These are phyloP conservation scores for Lasioglossum calceatum DNA, from an alignment of 2,888 invertebrate species.

Conservation along the genomic window DNA sequence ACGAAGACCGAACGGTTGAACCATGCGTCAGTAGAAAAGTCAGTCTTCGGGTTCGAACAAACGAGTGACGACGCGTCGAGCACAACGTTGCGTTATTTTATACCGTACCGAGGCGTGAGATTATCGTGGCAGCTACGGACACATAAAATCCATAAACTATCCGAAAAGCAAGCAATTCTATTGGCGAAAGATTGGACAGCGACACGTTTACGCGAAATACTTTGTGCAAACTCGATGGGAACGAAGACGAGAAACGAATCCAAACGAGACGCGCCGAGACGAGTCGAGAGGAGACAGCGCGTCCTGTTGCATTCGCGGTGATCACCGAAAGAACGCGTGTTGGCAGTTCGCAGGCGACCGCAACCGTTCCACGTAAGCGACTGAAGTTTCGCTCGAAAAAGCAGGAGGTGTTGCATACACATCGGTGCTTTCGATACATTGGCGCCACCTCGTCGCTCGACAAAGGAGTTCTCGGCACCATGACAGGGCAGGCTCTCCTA, in stretches of 20 bases:
- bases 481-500: constrained; percentile 39
- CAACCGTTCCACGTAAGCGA: constrained; percentile 82
- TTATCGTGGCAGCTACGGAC: background rate
- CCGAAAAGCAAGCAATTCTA: background rate
- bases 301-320: constrained; percentile 57
- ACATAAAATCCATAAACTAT: background rate
- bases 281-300: constrained; percentile 24
- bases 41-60: background rate
- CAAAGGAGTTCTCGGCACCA: constrained; percentile 65
- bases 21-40: background rate
- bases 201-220: background rate
- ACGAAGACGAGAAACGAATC: background rate
- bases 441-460: constrained; percentile 78
- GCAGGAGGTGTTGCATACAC: constrained; percentile 41
- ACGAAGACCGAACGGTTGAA: background rate
- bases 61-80: background rate
- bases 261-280: background rate
- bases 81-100: background rate
- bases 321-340: background rate
- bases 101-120: background rate
- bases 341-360: constrained; percentile 63
- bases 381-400: constrained; percentile 73
- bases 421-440: constrained; percentile 74
- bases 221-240: background rate
- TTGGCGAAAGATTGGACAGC: background rate